Conservation (phyloP, 2,797 vertebrate species). For the Semaprochilodus insignis region DNA sequence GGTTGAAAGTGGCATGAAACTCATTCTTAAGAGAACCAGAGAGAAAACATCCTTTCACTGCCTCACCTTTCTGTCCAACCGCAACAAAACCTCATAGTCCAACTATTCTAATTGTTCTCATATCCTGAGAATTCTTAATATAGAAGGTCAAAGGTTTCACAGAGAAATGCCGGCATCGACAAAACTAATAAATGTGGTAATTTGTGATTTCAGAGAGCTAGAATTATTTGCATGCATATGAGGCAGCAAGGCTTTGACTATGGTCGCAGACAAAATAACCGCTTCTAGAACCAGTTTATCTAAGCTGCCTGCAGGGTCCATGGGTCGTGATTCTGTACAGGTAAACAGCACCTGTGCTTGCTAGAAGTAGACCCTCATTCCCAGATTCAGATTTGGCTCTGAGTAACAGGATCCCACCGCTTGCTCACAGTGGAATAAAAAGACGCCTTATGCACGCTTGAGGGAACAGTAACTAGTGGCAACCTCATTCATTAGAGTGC, state of each 20-base stretch:
- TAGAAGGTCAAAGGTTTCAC: slow-evolving; percentile 16
- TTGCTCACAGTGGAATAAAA: slow-evolving; percentile 49
- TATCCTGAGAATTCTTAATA: neutral
- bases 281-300: neutral
- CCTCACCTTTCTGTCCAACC: slow-evolving; percentile 18
- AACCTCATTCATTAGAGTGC: slow-evolving; percentile 80
- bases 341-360: slow-evolving; percentile 36
- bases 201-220: neutral
- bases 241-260: neutral
- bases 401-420: slow-evolving; percentile 51
- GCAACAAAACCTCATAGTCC: neutral
- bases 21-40: slow-evolving; percentile 59
- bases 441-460: slow-evolving; percentile 66
- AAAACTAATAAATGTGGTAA: neutral
- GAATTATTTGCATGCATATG: neutral
- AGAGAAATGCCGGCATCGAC: slow-evolving; percentile 14
- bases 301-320: neutral
- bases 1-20: slow-evolving; percentile 74
- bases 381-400: slow-evolving; percentile 51
- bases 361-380: slow-evolving; percentile 44
- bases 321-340: slow-evolving; percentile 8
- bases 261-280: neutral
- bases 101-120: neutral
- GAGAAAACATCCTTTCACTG: slow-evolving; percentile 36
- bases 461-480: slow-evolving; percentile 82